A percentile compares a stretch with the other conserved stretches of the same genome.
These are phyloP conservation scores for Oceanodroma leucorhoa DNA, from an alignment of 2,797 vertebrate species.

Conservation along the genomic window DNA sequence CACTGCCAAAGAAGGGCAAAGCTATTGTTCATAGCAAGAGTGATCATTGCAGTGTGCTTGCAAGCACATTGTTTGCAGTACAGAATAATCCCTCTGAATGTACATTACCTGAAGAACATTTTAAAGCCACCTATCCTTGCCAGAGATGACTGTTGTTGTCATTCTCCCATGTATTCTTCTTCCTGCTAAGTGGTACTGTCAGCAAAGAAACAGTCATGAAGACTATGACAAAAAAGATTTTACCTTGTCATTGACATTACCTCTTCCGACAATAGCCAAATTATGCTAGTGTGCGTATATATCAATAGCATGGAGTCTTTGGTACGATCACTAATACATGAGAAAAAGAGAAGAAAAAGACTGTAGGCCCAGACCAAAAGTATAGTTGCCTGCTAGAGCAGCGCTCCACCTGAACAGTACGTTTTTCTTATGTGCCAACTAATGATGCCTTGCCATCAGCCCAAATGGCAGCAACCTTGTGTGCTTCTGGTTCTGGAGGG, in stretches of 20 bases:
- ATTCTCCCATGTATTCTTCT: neutral
- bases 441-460: neutral
- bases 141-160: neutral
- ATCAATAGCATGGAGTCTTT: neutral
- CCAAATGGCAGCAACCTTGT: neutral
- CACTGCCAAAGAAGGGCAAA: neutral
- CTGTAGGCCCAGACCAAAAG: neutral
- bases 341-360: neutral
- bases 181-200: neutral
- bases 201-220: neutral
- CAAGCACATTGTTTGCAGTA: neutral
- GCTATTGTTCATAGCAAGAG: neutral
- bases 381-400: neutral
- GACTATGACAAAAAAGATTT: neutral
- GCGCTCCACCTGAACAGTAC: neutral
- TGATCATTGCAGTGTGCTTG: neutral
- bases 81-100: slow-evolving; percentile 5
- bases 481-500: neutral
- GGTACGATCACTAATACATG: neutral
- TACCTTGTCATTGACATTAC: neutral
- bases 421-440: accelerated
- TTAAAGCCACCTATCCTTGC: slow-evolving; percentile 2
- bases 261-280: neutral
- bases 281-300: neutral
- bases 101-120: neutral